These are phyloP conservation scores for Noctua pronuba DNA, from an alignment of 2,888 invertebrate species.

Conservation along the genomic window DNA sequence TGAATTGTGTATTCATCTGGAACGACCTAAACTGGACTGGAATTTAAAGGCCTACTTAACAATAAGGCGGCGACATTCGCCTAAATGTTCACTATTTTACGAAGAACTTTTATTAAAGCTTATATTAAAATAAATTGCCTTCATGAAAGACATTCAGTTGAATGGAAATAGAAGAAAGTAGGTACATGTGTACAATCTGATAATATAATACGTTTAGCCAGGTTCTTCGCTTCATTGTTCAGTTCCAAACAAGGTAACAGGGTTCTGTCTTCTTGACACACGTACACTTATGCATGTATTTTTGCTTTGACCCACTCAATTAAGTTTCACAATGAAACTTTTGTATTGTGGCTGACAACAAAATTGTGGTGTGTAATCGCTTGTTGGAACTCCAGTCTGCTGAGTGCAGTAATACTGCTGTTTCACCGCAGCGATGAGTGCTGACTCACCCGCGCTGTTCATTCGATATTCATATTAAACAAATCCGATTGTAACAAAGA, in stretches of 20 bases:
- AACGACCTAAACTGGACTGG: slow-evolving; percentile 44
- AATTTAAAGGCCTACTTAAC: slow-evolving; percentile 56
- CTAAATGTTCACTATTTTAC: slow-evolving; percentile 42
- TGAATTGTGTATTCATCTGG: slow-evolving; percentile 58
- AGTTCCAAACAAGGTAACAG: slow-evolving; percentile 44
- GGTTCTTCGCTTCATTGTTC: slow-evolving; percentile 45
- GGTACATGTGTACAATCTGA: slow-evolving; percentile 23
- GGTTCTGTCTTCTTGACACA: slow-evolving; percentile 61
- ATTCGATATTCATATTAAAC: slow-evolving; percentile 81
- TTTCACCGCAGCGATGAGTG: slow-evolving; percentile 62
- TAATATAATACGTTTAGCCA: slow-evolving; percentile 39
- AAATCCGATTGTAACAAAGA: slow-evolving; percentile 81
- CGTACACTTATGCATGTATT: slow-evolving; percentile 51
- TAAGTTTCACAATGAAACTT: slow-evolving; percentile 70
- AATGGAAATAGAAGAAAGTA: slow-evolving; percentile 42
- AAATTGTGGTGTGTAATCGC: slow-evolving; percentile 71
- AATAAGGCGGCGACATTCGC: slow-evolving; percentile 25
- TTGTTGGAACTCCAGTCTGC: slow-evolving; percentile 67
- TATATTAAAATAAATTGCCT: slow-evolving; percentile 32
- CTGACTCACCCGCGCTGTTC: slow-evolving; percentile 77
- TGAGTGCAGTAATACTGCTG: slow-evolving; percentile 69
- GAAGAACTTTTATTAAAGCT: slow-evolving; percentile 43
- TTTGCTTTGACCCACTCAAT: slow-evolving; percentile 71
- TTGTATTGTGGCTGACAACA: slow-evolving; percentile 69
- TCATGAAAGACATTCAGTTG: slow-evolving; percentile 20